Base-by-base conservation (phyloP, 2,888 invertebrate species). In the Sarcophaga variegata region DNA sequence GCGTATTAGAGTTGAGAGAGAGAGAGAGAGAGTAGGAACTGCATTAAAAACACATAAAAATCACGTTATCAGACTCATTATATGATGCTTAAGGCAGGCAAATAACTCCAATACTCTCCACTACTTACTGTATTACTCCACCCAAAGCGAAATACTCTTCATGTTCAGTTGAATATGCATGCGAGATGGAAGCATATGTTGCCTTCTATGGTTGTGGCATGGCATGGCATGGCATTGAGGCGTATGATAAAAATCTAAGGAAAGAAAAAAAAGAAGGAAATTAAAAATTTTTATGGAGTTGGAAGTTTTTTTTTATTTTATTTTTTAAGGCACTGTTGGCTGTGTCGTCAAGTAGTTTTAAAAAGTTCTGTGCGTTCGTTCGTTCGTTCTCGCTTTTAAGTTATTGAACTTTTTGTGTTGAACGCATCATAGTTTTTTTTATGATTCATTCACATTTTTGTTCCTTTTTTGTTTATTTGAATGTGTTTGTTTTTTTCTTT, bases 1-100 rank as follows among this genome's bases (percentile, higher is more conserved):
- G 0, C 8, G 8, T 37, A 37, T 37, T 37, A 10, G 10, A 37
- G 37, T 37, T 37, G 37, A 37, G 6, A 49, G 25, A 12, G 49
- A n/a, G 8, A 25, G 8, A 63, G 17, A 63, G 49, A 64, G n/a
- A 17, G 20, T 47, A 47, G 49, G 10, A 75, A 64, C 49, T 64
- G 74, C 63, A 74, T 47, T 49, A 64, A 64, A 49, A 49, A 75
- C 49, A 49, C 45, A 72, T 80, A 72, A 80, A 80, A 66, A 72
- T 80, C 80, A 66, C 64, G 64, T 80, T 79, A 70, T 25, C 20
- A 70, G 59, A 66, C 64, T 80, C 20, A 71, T 79, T 79, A 79
- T n/a, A 70, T 37, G 64, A 70, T 71, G 62, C 69, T 69, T 79
- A 27, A 49, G 62, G 70, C 63, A 77, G 37, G 37, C 20, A 76